Evolutionary conservation across 2,888 invertebrate genomes (phyloP).

Genomic region (Halocaridina rubra): DNA sequence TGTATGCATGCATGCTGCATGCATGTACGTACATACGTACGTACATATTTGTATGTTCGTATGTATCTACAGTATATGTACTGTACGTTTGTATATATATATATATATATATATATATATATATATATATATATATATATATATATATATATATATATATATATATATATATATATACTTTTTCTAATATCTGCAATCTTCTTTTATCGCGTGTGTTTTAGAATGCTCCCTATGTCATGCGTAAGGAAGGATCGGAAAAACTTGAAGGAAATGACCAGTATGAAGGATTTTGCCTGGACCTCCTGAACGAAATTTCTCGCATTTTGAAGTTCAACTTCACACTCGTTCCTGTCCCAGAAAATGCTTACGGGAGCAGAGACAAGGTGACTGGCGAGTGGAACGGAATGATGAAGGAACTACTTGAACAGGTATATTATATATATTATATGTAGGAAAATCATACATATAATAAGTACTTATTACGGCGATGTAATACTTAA

Average conservation of each 20-base stretch:
- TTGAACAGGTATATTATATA: slow-evolving; percentile 64
- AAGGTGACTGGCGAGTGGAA: slow-evolving; percentile 64
- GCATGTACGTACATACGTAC: too few species aligned
- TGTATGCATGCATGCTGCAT: too few species aligned
- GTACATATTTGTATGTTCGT: too few species aligned
- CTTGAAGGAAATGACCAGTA: slow-evolving; percentile 68
- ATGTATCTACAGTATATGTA: too few species aligned
- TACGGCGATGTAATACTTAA: too few species aligned
- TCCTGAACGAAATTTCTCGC: slow-evolving; percentile 70
- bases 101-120: slow-evolving; percentile 28
- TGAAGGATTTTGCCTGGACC: slow-evolving; percentile 71
- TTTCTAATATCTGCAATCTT: too few species aligned
- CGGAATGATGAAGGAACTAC: slow-evolving; percentile 65
- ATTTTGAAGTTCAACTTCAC: slow-evolving; percentile 70
- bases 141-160: neutral
- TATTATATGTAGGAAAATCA: too few species aligned
- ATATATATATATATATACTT: neutral
- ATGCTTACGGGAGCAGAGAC: slow-evolving; percentile 64
- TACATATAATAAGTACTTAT: too few species aligned
- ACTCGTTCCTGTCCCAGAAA: slow-evolving; percentile 68
- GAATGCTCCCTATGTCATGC: slow-evolving; percentile 91
- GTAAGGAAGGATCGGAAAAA: slow-evolving; percentile 76
- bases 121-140: neutral
- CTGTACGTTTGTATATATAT: neutral
- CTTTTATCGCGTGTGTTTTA: too few species aligned